phyloP scores from a whole-genome alignment of 2,888 invertebrate species.

The Ormyrus rosae region DNA sequence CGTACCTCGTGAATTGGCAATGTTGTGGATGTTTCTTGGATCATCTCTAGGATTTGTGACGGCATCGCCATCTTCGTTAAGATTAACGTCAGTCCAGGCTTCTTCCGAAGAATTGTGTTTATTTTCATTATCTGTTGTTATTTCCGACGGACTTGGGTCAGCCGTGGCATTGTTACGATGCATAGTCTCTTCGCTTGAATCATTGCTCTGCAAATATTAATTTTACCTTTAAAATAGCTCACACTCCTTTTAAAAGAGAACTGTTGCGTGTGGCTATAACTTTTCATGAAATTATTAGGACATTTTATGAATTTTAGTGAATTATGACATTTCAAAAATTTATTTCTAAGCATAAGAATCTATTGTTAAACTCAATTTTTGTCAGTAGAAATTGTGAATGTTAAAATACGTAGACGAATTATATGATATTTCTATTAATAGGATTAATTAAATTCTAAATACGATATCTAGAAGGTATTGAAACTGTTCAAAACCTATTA shows the following conservation, averaged over 20 bases:
- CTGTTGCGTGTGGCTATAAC: constrained; percentile 1
- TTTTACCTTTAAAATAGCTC: neutral
- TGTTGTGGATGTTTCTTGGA: constrained; percentile 79
- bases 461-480: too few relatives aligned
- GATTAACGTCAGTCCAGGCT: constrained; percentile 94
- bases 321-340: too few relatives aligned
- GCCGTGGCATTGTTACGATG: constrained; percentile 72
- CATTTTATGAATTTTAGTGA: too few relatives aligned
- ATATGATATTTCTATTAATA: too few relatives aligned
- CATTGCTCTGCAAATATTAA: constrained; percentile 83
- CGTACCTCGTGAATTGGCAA: constrained; percentile 77
- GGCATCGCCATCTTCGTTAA: constrained; percentile 87
- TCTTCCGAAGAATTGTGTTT: constrained; percentile 81
- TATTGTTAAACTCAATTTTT: too few relatives aligned
- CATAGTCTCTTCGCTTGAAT: constrained; percentile 85
- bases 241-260: neutral
- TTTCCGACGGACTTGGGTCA: constrained; percentile 73
- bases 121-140: constrained; percentile 74
- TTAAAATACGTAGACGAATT: too few relatives aligned
- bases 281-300: constrained; percentile 9
- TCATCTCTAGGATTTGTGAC: constrained; percentile 76
- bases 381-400: too few relatives aligned
- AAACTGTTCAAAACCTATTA: neutral
- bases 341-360: too few relatives aligned
- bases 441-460: too few relatives aligned